phyloP scores from a whole-genome alignment of 2,797 vertebrate species.

The Ptychadena robeensis region DNA sequence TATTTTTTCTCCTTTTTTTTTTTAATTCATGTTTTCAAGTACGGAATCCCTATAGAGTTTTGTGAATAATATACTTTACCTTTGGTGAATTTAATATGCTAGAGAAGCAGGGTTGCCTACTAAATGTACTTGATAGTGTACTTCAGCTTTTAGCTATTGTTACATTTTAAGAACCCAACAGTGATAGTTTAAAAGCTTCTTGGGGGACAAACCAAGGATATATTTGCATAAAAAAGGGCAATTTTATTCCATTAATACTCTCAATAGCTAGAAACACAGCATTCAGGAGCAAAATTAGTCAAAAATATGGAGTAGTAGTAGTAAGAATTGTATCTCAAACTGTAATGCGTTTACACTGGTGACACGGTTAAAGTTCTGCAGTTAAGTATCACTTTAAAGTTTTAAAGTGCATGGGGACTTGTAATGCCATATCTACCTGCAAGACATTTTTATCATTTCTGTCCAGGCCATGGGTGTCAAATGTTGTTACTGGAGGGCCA shows the following conservation, averaged over 20 bases:
- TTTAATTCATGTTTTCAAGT: conserved; percentile 62
- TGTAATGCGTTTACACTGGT: conserved; percentile 26
- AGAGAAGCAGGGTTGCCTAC: conserved; percentile 55
- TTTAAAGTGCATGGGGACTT: background rate
- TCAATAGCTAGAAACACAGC: conserved; percentile 64
- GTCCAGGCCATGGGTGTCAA: too few relatives aligned
- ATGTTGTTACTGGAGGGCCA: too few relatives aligned
- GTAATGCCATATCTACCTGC: background rate
- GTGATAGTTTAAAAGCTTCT: conserved; percentile 62
- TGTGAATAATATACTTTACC: conserved; percentile 58
- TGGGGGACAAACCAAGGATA: conserved; percentile 55
- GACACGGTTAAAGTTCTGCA: conserved; percentile 32
- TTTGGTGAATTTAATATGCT: conserved; percentile 40
- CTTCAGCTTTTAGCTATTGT: conserved; percentile 62
- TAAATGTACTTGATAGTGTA: conserved; percentile 32
- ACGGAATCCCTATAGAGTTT: conserved; percentile 64
- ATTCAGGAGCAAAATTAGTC: conserved; percentile 57
- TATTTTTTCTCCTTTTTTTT: conserved; percentile 35
- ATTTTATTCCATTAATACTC: conserved; percentile 68
- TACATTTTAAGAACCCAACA: conserved; percentile 64
- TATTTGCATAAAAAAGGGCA: conserved; percentile 66
- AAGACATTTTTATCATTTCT: background rate
- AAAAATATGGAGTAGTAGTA: conserved; percentile 49
- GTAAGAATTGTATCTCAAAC: conserved; percentile 14
- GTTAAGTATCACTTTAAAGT: background rate